These are phyloP conservation scores for Actinopyga echinites DNA, from an alignment of 53 echinoderm and acorn worm genomes.

Conservation along the genomic window DNA sequence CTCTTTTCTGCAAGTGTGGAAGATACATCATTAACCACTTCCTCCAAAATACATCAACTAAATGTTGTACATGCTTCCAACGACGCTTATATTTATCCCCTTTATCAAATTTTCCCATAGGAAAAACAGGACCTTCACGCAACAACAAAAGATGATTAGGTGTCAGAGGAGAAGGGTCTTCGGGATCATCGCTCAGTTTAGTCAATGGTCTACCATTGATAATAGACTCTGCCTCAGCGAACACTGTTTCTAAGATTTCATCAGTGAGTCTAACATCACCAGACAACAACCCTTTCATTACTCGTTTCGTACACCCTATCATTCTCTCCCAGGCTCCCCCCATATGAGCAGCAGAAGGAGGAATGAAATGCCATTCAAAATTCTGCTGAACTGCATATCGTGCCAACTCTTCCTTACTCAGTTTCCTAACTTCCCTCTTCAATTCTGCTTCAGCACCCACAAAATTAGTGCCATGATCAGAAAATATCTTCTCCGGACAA, in stretches of 20 bases:
- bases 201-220: constrained; percentile 40
- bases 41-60: not conserved
- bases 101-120: constrained; percentile 33
- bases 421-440: not conserved
- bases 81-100: not conserved
- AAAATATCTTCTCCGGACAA: constrained; percentile 11
- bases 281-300: constrained; percentile 31
- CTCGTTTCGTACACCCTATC: constrained; percentile 33
- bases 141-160: constrained; percentile 40
- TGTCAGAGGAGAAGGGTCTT: constrained; percentile 23
- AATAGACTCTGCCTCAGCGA: constrained; percentile 41
- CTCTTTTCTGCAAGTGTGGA: constrained; percentile 24
- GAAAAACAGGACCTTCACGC: constrained; percentile 22
- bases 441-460: not conserved
- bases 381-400: not conserved
- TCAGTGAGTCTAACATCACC: constrained; percentile 31
- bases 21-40: not conserved
- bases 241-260: constrained; percentile 39
- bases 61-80: constrained; percentile 29
- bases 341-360: constrained; percentile 22
- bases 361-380: constrained; percentile 37
- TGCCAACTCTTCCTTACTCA: not conserved
- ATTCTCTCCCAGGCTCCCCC: constrained; percentile 29
- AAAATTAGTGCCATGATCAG: constrained; percentile 53
- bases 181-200: constrained; percentile 25